A percentile compares a stretch with the other conserved stretches of the same genome.
phyloP scores from a whole-genome alignment of 2,888 invertebrate species.

The Eupithecia subumbrata region DNA sequence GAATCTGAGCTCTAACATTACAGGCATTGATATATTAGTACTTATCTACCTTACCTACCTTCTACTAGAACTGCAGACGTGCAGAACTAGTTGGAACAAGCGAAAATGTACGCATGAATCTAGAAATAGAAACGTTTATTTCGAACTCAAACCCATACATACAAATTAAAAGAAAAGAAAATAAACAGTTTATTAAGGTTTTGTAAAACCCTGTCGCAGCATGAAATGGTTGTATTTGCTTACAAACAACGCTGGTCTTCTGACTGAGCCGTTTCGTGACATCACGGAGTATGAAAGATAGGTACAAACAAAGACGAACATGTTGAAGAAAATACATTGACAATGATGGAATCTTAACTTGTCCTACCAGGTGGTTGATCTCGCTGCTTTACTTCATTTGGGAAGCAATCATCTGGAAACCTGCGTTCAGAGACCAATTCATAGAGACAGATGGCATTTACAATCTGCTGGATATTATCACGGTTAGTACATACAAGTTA shows the following conservation, averaged over 20 bases:
- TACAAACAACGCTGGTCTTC: too few relatives aligned
- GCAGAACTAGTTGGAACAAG: neutral
- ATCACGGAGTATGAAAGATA: too few relatives aligned
- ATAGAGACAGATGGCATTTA: constrained; percentile 67
- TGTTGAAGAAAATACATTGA: too few relatives aligned
- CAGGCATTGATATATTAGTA: neutral
- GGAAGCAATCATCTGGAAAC: constrained; percentile 73
- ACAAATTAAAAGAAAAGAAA: too few relatives aligned
- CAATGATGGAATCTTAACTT: neutral
- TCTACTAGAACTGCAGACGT: neutral
- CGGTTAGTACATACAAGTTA: constrained; percentile 54
- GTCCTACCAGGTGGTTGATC: constrained; percentile 68
- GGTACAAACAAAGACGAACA: too few relatives aligned
- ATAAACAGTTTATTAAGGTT: too few relatives aligned
- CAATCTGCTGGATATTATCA: constrained; percentile 71
- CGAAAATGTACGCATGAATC: neutral
- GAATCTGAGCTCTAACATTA: neutral
- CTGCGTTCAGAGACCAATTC: constrained; percentile 59
- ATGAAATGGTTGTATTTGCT: too few relatives aligned
- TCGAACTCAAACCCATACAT: too few relatives aligned
- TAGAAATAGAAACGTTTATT: too few relatives aligned
- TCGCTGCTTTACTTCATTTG: constrained; percentile 72
- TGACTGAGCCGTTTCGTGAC: too few relatives aligned
- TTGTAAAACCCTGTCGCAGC: too few relatives aligned
- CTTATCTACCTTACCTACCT: neutral